These are phyloP conservation scores for Ellobium chinense DNA, from an alignment of 2,888 invertebrate species.

Conservation along the genomic window DNA sequence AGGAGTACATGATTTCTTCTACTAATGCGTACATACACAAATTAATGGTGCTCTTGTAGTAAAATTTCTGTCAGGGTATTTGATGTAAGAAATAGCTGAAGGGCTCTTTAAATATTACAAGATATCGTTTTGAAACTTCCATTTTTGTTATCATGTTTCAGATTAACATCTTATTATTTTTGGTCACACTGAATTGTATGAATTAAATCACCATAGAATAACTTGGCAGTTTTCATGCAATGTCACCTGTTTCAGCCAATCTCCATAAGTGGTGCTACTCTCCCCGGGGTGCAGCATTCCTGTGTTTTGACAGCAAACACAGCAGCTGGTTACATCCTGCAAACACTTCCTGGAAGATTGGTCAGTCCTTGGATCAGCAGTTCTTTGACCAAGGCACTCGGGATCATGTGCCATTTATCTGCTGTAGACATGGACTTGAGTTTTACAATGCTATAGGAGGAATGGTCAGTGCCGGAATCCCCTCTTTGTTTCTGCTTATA, in stretches of 20 bases:
- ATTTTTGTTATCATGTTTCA: too few relatives aligned
- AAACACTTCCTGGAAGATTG: conserved; percentile 57
- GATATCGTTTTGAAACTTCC: too few relatives aligned
- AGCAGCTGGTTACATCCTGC: conserved; percentile 57
- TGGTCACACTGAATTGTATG: too few relatives aligned
- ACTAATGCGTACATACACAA: too few relatives aligned
- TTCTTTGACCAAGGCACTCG: conserved; percentile 61
- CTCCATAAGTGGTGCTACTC: conserved; percentile 75
- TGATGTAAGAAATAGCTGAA: too few relatives aligned
- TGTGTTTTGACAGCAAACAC: conserved; percentile 64
- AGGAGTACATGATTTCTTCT: too few relatives aligned
- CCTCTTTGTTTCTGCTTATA: neutral
- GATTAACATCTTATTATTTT: too few relatives aligned
- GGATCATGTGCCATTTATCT: conserved; percentile 57
- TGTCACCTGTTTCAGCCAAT: conserved; percentile 62
- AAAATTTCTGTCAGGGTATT: too few relatives aligned
- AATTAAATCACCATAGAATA: too few relatives aligned
- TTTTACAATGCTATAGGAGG: conserved; percentile 66
- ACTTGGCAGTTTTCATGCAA: too few relatives aligned
- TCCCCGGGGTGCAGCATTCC: conserved; percentile 70
- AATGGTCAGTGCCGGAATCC: conserved; percentile 49
- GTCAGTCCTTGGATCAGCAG: conserved; percentile 53
- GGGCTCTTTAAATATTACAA: too few relatives aligned
- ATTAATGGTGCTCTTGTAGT: too few relatives aligned
- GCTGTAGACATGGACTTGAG: conserved; percentile 53